Evolutionary conservation across 2,888 invertebrate species (phyloP), one percentile per base, ranked within the genome.

Genomic region (Cactoblastis cactorum): DNA sequence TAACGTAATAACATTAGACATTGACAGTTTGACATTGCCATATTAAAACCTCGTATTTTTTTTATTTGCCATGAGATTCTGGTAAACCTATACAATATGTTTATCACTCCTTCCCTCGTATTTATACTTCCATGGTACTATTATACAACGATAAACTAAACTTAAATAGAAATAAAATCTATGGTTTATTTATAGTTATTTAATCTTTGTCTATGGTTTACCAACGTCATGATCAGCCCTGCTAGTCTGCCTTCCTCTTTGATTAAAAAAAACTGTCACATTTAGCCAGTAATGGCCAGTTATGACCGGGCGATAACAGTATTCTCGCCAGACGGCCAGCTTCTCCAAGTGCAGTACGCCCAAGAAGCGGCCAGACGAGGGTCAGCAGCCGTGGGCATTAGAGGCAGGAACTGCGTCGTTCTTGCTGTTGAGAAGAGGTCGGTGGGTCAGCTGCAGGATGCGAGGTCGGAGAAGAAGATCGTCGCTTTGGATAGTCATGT

Each of bases 281-380:
- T n/a, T n/a, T n/a, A n/a, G n/a, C 32, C 17, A 33, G 14, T 41
- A n/a, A 79, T 85, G 91, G 50, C 94, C 52, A 91, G 94, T 58
- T 98, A 98, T 87, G 98, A 99, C 87, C 92, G 98, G 79, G 98
- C 98, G 56, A 97, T 99, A 62, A 99, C 98, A 49, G 98, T 99
- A 55, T 99, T 99, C 84, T 98, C 98, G 0, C 98, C 98, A 0
- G 98, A 99, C 82, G 99, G 99, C 0, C 98, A 98, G 90, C 91
- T 99, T 52, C 93, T 99, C 56, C 98, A 99, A 90, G 98, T 74
- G 0, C 98, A 99, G 90, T 99, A 99, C 83, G 99, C 98, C 4
- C 98, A 98, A 80, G 98, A 99, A 91, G 98, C 98, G 15, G 98
- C 98, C 6, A 94, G 97, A 59, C 98, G 96, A 79, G 98, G 98